Evolutionary conservation across 2,113 vertebrate species (phyloP).

Genomic region (Miniopterus natalensis): DNA sequence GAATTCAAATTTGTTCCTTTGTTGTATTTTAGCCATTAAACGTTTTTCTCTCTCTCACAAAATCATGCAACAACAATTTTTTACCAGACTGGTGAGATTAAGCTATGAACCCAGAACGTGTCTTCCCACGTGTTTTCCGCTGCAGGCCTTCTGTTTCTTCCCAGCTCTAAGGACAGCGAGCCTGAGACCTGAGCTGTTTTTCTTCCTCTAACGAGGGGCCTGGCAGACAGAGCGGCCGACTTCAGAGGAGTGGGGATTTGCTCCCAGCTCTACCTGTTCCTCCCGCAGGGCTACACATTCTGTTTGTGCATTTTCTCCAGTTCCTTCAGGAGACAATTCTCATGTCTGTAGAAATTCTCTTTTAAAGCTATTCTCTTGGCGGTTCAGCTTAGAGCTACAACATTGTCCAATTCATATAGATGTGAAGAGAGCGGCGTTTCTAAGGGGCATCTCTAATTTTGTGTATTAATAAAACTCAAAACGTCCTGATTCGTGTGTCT

Average conservation of each 20-base stretch:
- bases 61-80: background rate
- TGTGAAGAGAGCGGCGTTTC: background rate
- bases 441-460: background rate
- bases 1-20: background rate
- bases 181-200: background rate
- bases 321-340: background rate
- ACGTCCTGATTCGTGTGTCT: background rate
- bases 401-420: rapidly evolving
- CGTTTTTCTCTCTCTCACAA: background rate
- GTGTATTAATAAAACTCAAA: background rate
- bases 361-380: background rate
- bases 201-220: background rate
- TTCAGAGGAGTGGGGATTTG: background rate
- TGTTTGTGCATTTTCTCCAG: rapidly evolving
- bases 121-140: background rate
- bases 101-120: background rate
- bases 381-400: background rate
- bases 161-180: background rate
- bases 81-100: background rate
- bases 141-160: background rate
- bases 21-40: background rate
- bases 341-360: background rate
- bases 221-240: background rate
- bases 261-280: too few relatives aligned
- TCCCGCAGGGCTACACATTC: rapidly evolving